Conservation (phyloP, 2,113 vertebrate genomes). For the Etheostoma cragini region DNA sequence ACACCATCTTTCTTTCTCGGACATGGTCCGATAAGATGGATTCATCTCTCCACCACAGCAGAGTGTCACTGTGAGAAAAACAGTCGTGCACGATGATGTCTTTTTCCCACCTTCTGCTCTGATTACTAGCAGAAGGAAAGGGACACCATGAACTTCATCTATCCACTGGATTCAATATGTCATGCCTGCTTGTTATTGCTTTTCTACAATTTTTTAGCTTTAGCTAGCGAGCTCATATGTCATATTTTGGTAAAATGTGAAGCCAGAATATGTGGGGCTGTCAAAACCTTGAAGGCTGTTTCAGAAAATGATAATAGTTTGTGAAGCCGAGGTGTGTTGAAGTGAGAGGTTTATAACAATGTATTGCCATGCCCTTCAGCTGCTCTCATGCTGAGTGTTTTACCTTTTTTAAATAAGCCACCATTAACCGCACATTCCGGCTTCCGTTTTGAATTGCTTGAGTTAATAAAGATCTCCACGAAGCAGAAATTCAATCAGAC, state of each 20-base stretch:
- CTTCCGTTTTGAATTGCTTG: not conserved
- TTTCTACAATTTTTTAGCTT: not conserved
- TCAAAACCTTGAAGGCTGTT: not conserved
- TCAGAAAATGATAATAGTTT: not conserved
- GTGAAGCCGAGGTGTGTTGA: not conserved
- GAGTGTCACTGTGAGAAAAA: slow-evolving; percentile 13
- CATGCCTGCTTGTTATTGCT: not conserved
- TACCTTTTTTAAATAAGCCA: not conserved
- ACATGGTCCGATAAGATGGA: slow-evolving; percentile 21
- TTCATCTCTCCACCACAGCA: slow-evolving; percentile 19
- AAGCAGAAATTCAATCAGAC: not conserved
- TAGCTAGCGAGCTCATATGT: not conserved
- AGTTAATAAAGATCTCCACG: not conserved
- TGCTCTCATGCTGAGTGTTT: slow-evolving; percentile 6
- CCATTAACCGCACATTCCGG: not conserved
- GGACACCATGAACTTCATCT: not conserved
- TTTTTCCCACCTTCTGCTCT: slow-evolving; percentile 8
- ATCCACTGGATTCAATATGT: slow-evolving; percentile 9
- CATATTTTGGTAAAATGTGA: slow-evolving; percentile 10
- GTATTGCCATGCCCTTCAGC: slow-evolving; percentile 3
- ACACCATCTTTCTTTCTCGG: slow-evolving; percentile 45
- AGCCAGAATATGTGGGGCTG: not conserved
- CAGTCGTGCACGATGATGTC: not conserved
- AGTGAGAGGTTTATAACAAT: slow-evolving; percentile 4
- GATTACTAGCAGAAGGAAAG: slow-evolving; percentile 5